These are phyloP conservation scores for Osmoderma eremita DNA, from an alignment of 2,888 invertebrate species.

Conservation along the genomic window DNA sequence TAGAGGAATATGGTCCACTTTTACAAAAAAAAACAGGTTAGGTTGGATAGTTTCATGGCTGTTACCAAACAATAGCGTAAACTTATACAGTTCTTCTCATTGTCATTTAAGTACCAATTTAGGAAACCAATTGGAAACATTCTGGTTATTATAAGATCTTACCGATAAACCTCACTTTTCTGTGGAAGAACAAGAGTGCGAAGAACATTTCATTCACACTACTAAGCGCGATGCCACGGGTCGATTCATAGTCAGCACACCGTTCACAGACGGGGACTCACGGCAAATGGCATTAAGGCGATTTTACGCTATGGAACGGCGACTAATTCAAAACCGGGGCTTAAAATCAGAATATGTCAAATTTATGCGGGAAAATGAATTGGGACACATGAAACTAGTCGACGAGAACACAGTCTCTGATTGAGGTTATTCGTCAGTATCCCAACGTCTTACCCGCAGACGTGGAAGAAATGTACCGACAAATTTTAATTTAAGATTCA, in stretches of 20 bases:
- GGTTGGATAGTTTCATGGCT: constrained; percentile 4
- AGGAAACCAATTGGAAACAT: constrained; percentile 11
- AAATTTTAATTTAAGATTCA: constrained; percentile 49
- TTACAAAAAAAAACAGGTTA: not conserved
- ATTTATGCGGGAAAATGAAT: not conserved
- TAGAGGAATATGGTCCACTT: not conserved
- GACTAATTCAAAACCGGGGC: not conserved
- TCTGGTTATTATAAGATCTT: constrained; percentile 7
- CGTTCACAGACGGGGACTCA: not conserved
- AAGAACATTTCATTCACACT: constrained; percentile 10
- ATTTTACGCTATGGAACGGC: not conserved
- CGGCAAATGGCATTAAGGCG: not conserved
- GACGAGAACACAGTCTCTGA: not conserved
- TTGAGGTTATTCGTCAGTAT: constrained; percentile 1
- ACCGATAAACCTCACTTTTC: not conserved
- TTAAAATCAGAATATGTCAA: not conserved
- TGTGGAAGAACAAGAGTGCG: constrained; percentile 7
- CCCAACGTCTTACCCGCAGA: constrained; percentile 54
- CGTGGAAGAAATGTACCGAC: constrained; percentile 58
- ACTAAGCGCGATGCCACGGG: not conserved
- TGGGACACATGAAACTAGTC: not conserved
- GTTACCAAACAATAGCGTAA: not conserved
- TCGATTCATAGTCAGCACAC: not conserved
- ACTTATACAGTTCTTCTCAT: not conserved
- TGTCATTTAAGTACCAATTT: not conserved